These are phyloP conservation scores for Hoplostethus atlanticus DNA, from an alignment of 2,797 vertebrate species.

Conservation along the genomic window DNA sequence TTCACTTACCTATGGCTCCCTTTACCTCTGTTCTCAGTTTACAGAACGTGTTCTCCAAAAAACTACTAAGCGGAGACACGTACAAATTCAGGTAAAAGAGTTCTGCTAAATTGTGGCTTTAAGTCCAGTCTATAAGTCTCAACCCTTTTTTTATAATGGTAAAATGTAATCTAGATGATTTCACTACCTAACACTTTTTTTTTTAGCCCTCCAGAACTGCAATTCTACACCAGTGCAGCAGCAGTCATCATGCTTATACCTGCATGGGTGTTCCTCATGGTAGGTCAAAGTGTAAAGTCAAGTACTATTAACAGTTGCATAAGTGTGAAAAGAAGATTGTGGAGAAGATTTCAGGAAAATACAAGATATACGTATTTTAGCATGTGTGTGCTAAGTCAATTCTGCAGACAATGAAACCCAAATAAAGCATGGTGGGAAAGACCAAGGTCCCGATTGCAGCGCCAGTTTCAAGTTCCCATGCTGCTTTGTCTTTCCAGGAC, in stretches of 20 bases:
- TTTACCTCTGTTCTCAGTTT: slow-evolving; percentile 83
- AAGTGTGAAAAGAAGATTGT: background rate
- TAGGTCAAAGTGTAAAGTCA: slow-evolving; percentile 65
- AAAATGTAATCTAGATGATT: background rate
- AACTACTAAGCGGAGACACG: slow-evolving; percentile 95
- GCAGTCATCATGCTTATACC: slow-evolving; percentile 95
- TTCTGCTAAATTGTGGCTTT: background rate
- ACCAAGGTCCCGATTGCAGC: too few relatives aligned
- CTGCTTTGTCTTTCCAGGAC: slow-evolving; percentile 80
- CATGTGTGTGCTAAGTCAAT: too few relatives aligned
- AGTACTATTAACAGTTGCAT: background rate
- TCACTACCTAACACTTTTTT: background rate
- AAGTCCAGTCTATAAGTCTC: too few relatives aligned
- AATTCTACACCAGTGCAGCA: slow-evolving; percentile 97
- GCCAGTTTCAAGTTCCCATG: background rate
- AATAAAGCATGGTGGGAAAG: too few relatives aligned
- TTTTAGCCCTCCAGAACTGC: slow-evolving; percentile 92
- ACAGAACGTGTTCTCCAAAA: slow-evolving; percentile 99
- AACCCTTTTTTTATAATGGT: too few relatives aligned
- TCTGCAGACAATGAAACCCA: too few relatives aligned
- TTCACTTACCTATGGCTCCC: slow-evolving; percentile 18
- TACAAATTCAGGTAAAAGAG: slow-evolving; percentile 93
- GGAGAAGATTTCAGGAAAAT: too few relatives aligned
- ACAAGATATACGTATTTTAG: too few relatives aligned
- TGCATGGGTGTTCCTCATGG: slow-evolving; percentile 95